Evolutionary conservation across 1,140 invertebrate species (phyloP), one percentile per base, ranked within the genome.

Genomic region (Phenacoccus solenopsis): DNA sequence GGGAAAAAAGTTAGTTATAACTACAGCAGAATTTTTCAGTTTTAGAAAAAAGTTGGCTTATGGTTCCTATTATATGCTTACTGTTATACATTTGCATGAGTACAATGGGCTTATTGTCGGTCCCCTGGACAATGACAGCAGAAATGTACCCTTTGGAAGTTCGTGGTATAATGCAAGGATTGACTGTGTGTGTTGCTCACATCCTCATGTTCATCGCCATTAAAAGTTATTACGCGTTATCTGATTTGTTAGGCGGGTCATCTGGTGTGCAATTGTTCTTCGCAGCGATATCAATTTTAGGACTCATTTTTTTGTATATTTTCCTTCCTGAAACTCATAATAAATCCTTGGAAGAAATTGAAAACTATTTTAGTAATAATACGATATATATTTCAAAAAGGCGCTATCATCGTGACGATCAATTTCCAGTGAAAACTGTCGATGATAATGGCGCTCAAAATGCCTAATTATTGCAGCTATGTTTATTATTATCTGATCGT

Each of bases 281-380:
- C 77, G 81, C 88, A 1, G 82, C 80, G 0, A 76, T 88, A 57
- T 85, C 86, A 0, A 71, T 87, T 1, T 72, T 83, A 0, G 82
- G 84, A 1, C 75, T 81, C 0, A 73, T 84, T 1, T 87, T 86
- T 74, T 84, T 85, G 7, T 83, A 81, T 70, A 74, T 88, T 10
- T 80, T 86, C 73, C 77, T 90, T 13, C 88, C 88, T 0, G 88
- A 90, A 78, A 90, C 88, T 0, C 87, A 89, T 75, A 83, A 81
- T 13, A 87, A 84, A 74, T 84, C 84, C 69, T 77, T 89, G 0
- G 82, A 82, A 1, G 86, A 90, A 74, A 89, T 90, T 71, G 82
- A 85, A 72, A 79, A 82, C n/a, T 84, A 85, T 73, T 85, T 85
- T 74, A 75, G 80, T 12, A 77, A 78, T 30, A 81, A 83, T 73